Percentiles rank a stretch among this genome's conserved stretches.
Conservation (phyloP, 2,797 vertebrate genomes). For the Leptodactylus fallax region DNA sequence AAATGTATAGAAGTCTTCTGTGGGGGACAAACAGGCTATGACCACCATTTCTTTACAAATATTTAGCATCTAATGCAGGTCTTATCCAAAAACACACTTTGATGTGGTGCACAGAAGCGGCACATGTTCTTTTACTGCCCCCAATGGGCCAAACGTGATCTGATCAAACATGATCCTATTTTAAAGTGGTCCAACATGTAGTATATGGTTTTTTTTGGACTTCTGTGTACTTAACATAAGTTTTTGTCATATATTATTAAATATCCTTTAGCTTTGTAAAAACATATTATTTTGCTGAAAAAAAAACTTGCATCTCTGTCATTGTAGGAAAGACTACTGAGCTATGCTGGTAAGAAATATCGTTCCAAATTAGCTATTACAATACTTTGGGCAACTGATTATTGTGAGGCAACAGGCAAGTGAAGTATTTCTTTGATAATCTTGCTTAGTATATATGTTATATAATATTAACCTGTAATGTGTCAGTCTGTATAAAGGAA, state of each 20-base stretch:
- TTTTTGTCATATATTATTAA: not conserved
- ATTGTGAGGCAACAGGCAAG: not conserved
- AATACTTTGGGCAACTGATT: not conserved
- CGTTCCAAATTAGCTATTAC: not conserved
- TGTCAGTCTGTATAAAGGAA: not conserved
- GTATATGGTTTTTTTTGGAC: not conserved
- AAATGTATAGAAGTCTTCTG: not conserved
- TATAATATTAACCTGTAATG: not conserved
- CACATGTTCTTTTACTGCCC: not conserved
- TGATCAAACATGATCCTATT: not conserved
- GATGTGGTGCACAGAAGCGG: not conserved
- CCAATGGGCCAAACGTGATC: not conserved
- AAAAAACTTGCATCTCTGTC: not conserved
- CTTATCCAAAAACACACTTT: no score
- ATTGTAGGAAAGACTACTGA: not conserved
- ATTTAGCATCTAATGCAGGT: no score
- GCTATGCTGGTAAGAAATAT: not conserved
- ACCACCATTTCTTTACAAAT: no score
- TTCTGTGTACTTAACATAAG: not conserved
- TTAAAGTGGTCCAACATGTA: not conserved
- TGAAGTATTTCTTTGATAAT: not conserved
- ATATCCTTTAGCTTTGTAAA: not conserved
- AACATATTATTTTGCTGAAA: not conserved
- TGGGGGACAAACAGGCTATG: no score
- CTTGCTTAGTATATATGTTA: not conserved